These are phyloP conservation scores for Conopomorpha cramerella DNA, from an alignment of 1,140 invertebrate species.

Conservation along the genomic window DNA sequence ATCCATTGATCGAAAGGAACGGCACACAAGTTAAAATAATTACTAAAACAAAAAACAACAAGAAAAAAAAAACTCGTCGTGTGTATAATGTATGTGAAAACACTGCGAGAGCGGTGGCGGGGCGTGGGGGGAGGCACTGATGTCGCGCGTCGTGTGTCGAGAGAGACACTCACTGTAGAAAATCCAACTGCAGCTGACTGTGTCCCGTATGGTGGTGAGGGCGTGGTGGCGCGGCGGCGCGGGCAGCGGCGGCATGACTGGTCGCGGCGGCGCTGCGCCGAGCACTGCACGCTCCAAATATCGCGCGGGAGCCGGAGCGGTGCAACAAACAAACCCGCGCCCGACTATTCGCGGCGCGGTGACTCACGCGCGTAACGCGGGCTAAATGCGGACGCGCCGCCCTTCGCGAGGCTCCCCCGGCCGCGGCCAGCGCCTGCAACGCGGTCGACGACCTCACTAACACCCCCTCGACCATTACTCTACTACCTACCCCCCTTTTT, in stretches of 20 bases:
- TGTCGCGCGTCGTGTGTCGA: no score
- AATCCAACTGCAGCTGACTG: slow-evolving; percentile 66
- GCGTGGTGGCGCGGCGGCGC: slow-evolving; percentile 18
- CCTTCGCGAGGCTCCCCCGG: slow-evolving; percentile 31
- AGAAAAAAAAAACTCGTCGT: no score
- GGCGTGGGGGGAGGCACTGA: slow-evolving; percentile 8
- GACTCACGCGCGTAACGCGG: slow-evolving; percentile 47
- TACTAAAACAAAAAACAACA: no score
- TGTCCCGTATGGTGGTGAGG: slow-evolving; percentile 61
- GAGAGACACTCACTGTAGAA: slow-evolving; percentile 66
- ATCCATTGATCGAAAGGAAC: no score
- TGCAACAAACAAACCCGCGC: slow-evolving; percentile 56
- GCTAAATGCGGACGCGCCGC: slow-evolving; percentile 55
- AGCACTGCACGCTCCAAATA: slow-evolving; percentile 34
- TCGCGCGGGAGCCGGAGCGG: slow-evolving; percentile 53
- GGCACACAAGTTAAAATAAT: no score
- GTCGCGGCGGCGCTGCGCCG: slow-evolving; percentile 39
- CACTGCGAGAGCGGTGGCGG: slow-evolving; percentile 5
- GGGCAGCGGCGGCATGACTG: slow-evolving; percentile 20
- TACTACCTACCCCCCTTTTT: no score
- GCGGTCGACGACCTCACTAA: background rate
- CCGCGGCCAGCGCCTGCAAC: background rate
- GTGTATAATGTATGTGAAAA: no score
- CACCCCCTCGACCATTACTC: no score
- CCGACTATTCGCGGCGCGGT: slow-evolving; percentile 45